phyloP scores from a whole-genome alignment of 2,888 invertebrate genomes.

The Diadegma fenestrale region DNA sequence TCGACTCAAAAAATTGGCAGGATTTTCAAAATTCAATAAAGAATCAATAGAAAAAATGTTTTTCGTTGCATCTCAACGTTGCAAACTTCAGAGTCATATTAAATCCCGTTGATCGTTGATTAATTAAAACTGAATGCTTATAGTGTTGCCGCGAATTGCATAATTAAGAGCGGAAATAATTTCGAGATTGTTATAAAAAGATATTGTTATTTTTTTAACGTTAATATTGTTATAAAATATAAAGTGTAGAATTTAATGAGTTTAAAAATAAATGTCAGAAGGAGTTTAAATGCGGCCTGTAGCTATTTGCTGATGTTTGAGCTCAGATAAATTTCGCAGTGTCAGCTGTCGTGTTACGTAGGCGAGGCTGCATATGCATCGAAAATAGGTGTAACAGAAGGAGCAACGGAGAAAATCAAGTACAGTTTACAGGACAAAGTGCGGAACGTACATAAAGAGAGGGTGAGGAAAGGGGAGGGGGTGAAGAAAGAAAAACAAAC shows the following conservation, averaged over 20 bases:
- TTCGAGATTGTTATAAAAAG: background rate
- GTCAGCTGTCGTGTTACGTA: constrained; percentile 49
- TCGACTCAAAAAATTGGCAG: no score
- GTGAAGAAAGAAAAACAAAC: constrained; percentile 8
- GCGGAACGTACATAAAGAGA: constrained; percentile 12
- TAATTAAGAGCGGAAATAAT: background rate
- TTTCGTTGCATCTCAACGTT: no score
- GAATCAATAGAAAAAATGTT: no score
- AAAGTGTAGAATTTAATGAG: background rate
- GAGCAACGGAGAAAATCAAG: constrained; percentile 47
- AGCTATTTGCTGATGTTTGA: background rate
- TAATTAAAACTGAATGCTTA: background rate
- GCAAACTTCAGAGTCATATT: no score
- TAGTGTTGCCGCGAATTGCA: no score
- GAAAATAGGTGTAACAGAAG: constrained; percentile 23
- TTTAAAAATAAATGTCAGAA: background rate
- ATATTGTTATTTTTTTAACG: no score
- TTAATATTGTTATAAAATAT: no score
- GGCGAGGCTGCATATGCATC: constrained; percentile 25
- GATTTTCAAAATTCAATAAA: no score
- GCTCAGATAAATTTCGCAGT: constrained; percentile 31
- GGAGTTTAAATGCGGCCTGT: background rate
- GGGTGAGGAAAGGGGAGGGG: background rate
- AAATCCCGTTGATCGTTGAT: background rate
- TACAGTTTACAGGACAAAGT: constrained; percentile 33